Evolutionary conservation across 2,888 invertebrate genomes (phyloP).

Genomic region (Noctua pronuba): DNA sequence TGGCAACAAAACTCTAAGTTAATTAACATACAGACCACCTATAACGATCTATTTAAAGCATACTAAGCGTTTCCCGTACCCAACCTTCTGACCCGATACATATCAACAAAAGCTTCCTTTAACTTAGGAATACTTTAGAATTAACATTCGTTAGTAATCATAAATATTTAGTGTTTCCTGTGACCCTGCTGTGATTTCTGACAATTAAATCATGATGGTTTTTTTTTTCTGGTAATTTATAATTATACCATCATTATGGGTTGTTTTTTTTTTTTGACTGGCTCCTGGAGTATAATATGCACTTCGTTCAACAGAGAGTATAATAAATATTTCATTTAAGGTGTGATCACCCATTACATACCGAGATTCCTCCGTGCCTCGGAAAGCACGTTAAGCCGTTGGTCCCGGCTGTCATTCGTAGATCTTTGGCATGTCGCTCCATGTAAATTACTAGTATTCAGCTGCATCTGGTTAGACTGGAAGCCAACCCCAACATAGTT

Average conservation of each 20-base stretch:
- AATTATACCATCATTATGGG: neutral
- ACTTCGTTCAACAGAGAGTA: neutral
- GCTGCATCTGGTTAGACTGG: too few relatives aligned
- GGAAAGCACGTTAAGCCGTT: too few relatives aligned
- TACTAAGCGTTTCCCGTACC: constrained; percentile 31
- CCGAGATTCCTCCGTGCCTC: too few relatives aligned
- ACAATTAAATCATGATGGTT: constrained; percentile 48
- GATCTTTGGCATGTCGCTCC: too few relatives aligned
- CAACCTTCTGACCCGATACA: constrained; percentile 46
- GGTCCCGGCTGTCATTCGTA: too few relatives aligned
- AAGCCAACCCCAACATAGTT: too few relatives aligned
- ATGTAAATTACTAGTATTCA: too few relatives aligned
- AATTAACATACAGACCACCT: constrained; percentile 3
- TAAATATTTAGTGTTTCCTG: constrained; percentile 71
- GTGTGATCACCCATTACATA: too few relatives aligned
- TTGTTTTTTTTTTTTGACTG: neutral
- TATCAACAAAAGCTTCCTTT: constrained; percentile 35
- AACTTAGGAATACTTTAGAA: constrained; percentile 44
- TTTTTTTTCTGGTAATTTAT: constrained; percentile 21
- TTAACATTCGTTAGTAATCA: constrained; percentile 59
- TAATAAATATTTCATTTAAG: neutral
- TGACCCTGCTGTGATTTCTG: constrained; percentile 48
- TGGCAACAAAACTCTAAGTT: neutral
- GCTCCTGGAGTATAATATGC: constrained; percentile 5
- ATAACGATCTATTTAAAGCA: constrained; percentile 26